Conservation (phyloP, 2,888 invertebrate species). For the Magallana nippona region DNA sequence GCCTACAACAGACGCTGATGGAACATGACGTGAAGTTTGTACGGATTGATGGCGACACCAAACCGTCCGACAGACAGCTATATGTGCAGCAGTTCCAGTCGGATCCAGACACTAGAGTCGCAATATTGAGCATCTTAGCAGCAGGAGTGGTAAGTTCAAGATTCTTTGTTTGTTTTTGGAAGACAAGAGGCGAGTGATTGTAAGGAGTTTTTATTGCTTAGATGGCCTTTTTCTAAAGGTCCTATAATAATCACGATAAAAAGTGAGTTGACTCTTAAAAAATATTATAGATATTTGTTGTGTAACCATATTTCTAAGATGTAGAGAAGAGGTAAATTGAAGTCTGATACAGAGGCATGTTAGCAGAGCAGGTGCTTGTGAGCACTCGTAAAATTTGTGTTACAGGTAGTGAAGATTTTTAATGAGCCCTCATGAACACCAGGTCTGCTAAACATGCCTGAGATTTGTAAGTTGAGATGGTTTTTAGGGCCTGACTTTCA, state of each 20-base stretch:
- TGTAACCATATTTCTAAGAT: no score
- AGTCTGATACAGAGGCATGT: no score
- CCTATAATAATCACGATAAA: no score
- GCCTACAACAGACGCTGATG: slow-evolving; percentile 71
- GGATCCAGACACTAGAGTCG: slow-evolving; percentile 72
- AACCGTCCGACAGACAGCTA: slow-evolving; percentile 68
- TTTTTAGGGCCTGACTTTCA: slow-evolving; percentile 76
- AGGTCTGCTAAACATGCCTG: neutral
- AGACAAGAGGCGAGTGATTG: neutral
- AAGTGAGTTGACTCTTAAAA: no score
- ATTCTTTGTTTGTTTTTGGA: neutral
- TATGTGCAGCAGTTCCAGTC: slow-evolving; percentile 76
- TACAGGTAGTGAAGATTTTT: neutral
- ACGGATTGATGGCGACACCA: slow-evolving; percentile 75
- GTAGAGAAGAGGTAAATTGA: no score
- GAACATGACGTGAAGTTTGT: slow-evolving; percentile 75
- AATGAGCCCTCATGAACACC: neutral
- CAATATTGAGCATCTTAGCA: slow-evolving; percentile 76
- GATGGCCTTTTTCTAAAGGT: no score
- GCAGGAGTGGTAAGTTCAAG: slow-evolving; percentile 74
- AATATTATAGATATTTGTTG: no score
- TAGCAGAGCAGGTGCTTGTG: no score
- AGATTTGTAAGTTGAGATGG: neutral
- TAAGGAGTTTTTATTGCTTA: no score
- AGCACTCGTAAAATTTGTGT: no score